Evolutionary conservation across 2,113 vertebrate species (phyloP).

Genomic region (Oreochromis tanganicae): DNA sequence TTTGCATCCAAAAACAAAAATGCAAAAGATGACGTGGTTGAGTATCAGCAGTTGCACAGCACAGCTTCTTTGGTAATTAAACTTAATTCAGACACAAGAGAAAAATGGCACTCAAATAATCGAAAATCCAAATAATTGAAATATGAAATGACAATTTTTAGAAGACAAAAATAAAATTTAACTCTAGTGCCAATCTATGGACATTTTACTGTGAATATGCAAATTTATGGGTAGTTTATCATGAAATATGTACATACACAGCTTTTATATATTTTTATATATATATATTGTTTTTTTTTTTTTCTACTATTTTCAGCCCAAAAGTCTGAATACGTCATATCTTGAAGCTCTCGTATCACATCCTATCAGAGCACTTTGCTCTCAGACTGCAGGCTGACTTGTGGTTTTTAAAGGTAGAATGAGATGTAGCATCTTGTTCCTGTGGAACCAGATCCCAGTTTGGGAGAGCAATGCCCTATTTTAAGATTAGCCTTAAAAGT

Average conservation of each 20-base stretch:
- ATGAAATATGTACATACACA: not conserved
- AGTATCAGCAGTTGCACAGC: not conserved
- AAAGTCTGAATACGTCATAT: not conserved
- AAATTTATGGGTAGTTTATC: accelerated
- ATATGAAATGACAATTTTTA: accelerated
- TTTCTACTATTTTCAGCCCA: accelerated
- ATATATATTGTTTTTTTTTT: too few species aligned
- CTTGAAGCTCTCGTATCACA: accelerated
- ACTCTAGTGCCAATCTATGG: accelerated
- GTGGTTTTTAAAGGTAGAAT: not conserved
- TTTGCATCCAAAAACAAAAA: not conserved
- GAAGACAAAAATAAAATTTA: not conserved
- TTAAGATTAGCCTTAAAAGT: not conserved
- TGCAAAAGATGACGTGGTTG: not conserved
- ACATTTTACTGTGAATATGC: not conserved
- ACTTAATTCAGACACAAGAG: not conserved
- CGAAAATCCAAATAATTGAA: not conserved
- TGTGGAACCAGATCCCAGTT: not conserved
- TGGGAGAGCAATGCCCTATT: not conserved
- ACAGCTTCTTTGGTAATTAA: not conserved
- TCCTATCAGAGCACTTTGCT: not conserved
- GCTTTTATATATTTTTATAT: not conserved
- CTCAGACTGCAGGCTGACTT: not conserved
- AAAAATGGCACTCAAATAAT: accelerated
- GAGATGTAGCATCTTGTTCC: not conserved